These are phyloP conservation scores for Tinamus guttatus DNA, from an alignment of 2,113 vertebrate genomes.

Conservation along the genomic window DNA sequence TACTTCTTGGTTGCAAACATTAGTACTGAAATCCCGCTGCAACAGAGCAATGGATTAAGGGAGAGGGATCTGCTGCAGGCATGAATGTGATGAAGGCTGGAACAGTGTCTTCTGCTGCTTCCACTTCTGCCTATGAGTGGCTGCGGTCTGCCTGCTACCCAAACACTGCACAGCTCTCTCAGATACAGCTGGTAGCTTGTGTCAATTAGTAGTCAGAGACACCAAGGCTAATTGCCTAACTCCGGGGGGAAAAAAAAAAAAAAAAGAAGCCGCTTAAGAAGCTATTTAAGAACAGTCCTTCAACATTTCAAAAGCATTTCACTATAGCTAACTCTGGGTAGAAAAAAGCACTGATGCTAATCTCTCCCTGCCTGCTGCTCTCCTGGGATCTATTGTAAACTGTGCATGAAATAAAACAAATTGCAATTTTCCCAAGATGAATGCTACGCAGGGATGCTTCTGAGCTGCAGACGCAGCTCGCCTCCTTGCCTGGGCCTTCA, in stretches of 20 bases:
- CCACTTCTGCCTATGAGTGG: background rate
- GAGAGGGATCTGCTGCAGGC: background rate
- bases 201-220: background rate
- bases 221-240: background rate
- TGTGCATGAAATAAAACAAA: background rate
- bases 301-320: background rate
- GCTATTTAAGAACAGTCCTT: background rate
- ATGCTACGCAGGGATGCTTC: background rate
- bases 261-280: background rate
- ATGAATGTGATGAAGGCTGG: background rate
- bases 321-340: background rate
- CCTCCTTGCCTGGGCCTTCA: background rate
- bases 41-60: background rate
- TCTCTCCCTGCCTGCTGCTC: background rate
- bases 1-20: background rate
- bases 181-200: background rate
- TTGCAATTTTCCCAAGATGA: background rate
- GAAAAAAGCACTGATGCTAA: background rate
- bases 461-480: accelerated
- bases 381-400: background rate
- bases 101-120: constrained; percentile 27
- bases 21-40: background rate
- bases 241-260: background rate
- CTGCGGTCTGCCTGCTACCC: background rate
- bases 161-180: background rate